Base-by-base conservation (phyloP, 2,888 invertebrate genomes). In the Atethmia centrago region DNA sequence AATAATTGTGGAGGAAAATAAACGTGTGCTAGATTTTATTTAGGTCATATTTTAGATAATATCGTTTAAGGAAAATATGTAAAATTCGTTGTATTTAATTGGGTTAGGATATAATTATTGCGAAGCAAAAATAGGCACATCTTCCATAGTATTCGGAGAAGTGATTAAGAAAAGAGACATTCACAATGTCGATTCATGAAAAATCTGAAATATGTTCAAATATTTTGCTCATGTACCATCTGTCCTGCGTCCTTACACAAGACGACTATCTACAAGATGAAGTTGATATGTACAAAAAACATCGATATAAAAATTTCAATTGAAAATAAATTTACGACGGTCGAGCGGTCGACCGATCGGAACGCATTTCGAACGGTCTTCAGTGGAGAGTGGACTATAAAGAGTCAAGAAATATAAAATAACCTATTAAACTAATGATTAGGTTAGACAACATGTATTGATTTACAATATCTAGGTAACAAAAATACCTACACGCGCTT, bases 11-110 rank as follows among this genome's bases (percentile, higher is more conserved):
- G 69, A 80, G 83, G 86, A 85, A 86, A 87, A 87, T 75, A 75
- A 71, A 64, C 45, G 21, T 84, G 86, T 53, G 81, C 89, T 84
- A 87, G 76, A 85, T 90, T 69, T 74, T 70, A 88, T 85, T 80
- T 81, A 83, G 90, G 90, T 84, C 87, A 86, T 82, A 77, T 77
- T 86, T 31, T 25, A 62, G 64, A 49, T 61, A 31, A 62, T 79
- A 63, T 76, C 67, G 71, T 81, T 84, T 71, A 71, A 85, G 82
- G 79, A 74, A 74, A 88, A 71, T 78, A 40, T 58, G 47, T 31
- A 16, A 25, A 21, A 36, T 83, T 71, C 75, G 5, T 28, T 36
- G 66, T 25, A 73, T 58, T 68, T 65, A 65, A 82, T n/a, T 78
- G 12, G 66, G 78, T 82, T 67, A 73, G 3, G 25, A 45, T 21